phyloP scores from a whole-genome alignment of 2,888 invertebrate species.

The Epinotia bilunana region DNA sequence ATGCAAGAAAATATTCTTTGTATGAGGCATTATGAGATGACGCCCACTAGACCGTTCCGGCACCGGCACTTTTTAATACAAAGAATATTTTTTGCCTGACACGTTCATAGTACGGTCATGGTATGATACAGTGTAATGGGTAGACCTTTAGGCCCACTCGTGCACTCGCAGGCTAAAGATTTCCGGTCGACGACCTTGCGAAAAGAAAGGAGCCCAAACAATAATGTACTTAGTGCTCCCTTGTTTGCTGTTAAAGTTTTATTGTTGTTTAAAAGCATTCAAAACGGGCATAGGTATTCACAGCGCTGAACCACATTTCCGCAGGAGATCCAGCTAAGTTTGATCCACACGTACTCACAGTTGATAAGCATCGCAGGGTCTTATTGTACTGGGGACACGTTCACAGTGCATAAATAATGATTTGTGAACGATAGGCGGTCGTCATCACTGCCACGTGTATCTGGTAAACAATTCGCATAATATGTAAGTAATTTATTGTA shows the following conservation, averaged over 20 bases:
- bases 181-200: not conserved
- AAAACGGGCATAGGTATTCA: not conserved
- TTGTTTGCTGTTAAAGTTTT: slow-evolving; percentile 4
- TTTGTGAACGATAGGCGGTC: not conserved
- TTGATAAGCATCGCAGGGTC: not conserved
- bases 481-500: not conserved
- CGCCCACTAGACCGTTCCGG: too few relatives aligned
- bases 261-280: slow-evolving; percentile 10
- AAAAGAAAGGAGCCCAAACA: slow-evolving; percentile 8
- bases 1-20: too few relatives aligned
- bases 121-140: too few relatives aligned
- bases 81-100: too few relatives aligned
- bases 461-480: slow-evolving; percentile 4
- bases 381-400: not conserved
- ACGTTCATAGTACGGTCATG: too few relatives aligned
- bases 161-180: not conserved
- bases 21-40: too few relatives aligned
- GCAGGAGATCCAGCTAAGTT: not conserved
- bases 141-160: not conserved
- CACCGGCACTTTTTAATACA: too few relatives aligned
- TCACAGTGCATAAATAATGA: not conserved
- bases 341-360: not conserved
- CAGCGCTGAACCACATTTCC: not conserved
- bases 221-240: not conserved
- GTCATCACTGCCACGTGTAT: not conserved